Evolutionary conservation across 1,140 invertebrate species (phyloP), one percentile per base, ranked within the genome.

Genomic region (Drosophila pandora): DNA sequence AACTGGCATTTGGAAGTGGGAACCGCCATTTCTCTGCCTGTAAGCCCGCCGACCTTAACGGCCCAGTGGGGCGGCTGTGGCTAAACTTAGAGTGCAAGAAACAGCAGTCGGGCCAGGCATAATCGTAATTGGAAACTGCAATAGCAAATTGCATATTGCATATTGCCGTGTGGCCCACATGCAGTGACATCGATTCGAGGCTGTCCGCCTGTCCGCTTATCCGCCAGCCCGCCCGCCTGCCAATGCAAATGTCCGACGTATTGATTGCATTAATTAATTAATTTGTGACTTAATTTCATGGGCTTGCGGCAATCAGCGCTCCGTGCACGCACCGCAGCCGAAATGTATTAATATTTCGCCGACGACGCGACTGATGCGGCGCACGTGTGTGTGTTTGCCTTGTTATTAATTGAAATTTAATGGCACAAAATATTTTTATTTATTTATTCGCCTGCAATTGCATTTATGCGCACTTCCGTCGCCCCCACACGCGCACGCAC

Each of bases 221-320:
- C 25, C 10, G 28, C 28, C 50, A 21, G 17, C 7, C 25, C 25
- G 59, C 9, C 17, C 17, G 60, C 52, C 68, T 58, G 43, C 64
- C 64, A 80, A 71, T 83, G 85, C 85, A 87, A 90, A 76, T 90
- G 85, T 90, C 81, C 76, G 73, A 78, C 79, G 81, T 90, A 90
- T 90, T 90, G 85, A 90, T 90, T 90, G 87, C 82, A 90, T 90
- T 90, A 90, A 90, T 90, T 90, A 90, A 90, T 90, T 90, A 90
- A 90, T 90, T 90, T 90, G 87, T 87, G 87, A 90, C 81, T 90
- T 82, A 82, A 90, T 90, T 90, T 87, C 85, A 87, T 87, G 85
- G 79, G 78, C 87, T 87, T 82, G 83, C 83, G 83, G 83, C 83
- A 88, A 89, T 88, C 83, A 83, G 76, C 76, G 83, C 74, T 54